Evolutionary conservation across 2,888 invertebrate genomes (phyloP).

Genomic region (Ornithoptera priamus): DNA sequence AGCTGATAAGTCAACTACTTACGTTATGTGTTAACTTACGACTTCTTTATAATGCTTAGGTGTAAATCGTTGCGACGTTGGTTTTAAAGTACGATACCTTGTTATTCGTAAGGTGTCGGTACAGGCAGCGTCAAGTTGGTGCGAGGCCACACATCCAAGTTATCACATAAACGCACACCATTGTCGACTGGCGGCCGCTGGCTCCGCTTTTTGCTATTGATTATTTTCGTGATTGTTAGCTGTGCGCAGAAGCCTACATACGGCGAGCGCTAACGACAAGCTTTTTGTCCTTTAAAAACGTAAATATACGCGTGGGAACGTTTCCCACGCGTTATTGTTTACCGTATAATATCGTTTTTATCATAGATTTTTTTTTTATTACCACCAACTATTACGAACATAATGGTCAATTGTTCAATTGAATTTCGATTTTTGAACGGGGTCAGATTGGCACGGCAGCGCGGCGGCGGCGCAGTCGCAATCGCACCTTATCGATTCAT

Average conservation of each 20-base stretch:
- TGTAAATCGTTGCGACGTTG: no score
- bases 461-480: constrained; percentile 22
- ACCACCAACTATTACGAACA: constrained; percentile 64
- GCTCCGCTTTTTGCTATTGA: constrained; percentile 18
- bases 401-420: constrained; percentile 76
- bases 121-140: no score
- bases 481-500: no score
- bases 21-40: no score
- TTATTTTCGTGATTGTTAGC: constrained; percentile 22
- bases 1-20: no score
- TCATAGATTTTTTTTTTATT: constrained; percentile 67
- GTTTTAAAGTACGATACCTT: no score
- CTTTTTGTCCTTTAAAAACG: constrained; percentile 45
- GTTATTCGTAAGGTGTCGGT: no score
- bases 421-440: constrained; percentile 51
- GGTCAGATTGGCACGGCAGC: constrained; percentile 45
- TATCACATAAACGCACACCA: no score
- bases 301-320: constrained; percentile 55
- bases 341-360: constrained; percentile 51
- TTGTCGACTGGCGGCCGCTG: no score
- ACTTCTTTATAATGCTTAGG: no score
- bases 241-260: constrained; percentile 5
- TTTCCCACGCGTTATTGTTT: constrained; percentile 67
- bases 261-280: constrained; percentile 30
- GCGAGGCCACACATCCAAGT: no score